Conservation (phyloP, 2,113 vertebrate genomes). For the Butorides virescens region DNA sequence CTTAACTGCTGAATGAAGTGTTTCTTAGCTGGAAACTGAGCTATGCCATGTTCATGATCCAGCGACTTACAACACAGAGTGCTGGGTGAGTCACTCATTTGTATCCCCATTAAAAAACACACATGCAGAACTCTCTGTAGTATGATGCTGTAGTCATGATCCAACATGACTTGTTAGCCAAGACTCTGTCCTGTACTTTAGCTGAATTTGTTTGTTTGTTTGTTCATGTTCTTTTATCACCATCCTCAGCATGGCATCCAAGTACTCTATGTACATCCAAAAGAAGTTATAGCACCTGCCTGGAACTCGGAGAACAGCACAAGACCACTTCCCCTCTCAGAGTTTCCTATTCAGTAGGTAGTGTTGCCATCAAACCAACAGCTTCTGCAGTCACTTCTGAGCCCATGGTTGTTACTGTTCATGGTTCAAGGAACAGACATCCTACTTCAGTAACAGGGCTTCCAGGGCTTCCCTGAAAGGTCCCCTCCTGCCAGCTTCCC, state of each 20-base stretch:
- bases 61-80: constrained; percentile 21
- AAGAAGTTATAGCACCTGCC: background rate
- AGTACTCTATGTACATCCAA: background rate
- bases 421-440: accelerated
- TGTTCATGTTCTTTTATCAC: background rate
- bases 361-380: background rate
- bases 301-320: background rate
- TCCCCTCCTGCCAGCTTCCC: background rate
- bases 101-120: constrained; percentile 5
- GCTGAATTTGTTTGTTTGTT: background rate
- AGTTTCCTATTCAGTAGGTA: background rate
- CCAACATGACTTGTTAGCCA: background rate
- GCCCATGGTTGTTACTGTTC: background rate
- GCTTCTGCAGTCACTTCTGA: background rate
- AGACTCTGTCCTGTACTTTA: background rate
- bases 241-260: background rate
- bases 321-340: background rate
- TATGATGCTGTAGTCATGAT: background rate
- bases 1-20: constrained; percentile 73
- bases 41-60: constrained; percentile 49
- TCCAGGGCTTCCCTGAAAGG: background rate
- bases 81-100: constrained; percentile 27
- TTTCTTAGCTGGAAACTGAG: constrained; percentile 71
- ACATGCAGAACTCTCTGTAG: background rate
- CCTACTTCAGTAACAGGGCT: background rate